Conservation (phyloP, 2,888 invertebrate species). For the Prenolepis imparis region DNA sequence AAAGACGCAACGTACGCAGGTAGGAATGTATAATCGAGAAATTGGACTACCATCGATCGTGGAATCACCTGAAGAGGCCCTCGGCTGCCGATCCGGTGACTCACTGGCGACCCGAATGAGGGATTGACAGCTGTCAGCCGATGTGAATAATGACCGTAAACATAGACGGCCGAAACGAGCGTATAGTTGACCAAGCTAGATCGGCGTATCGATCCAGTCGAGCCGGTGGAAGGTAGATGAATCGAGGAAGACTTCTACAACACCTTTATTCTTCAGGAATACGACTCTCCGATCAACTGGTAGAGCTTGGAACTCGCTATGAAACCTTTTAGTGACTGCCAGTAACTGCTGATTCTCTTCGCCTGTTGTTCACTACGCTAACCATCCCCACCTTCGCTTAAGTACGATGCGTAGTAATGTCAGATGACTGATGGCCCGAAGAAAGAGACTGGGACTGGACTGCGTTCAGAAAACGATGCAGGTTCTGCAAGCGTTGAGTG, state of each 20-base stretch:
- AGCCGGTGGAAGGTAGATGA: neutral
- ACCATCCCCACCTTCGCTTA: slow-evolving; percentile 16
- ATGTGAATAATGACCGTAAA: slow-evolving; percentile 69
- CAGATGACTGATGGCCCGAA: slow-evolving; percentile 22
- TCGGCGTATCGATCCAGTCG: slow-evolving; percentile 71
- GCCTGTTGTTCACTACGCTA: slow-evolving; percentile 15
- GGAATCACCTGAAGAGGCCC: slow-evolving; percentile 69
- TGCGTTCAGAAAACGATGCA: neutral
- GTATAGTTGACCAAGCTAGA: slow-evolving; percentile 68
- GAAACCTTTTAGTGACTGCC: neutral
- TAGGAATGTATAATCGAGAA: slow-evolving; percentile 20
- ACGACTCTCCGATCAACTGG: neutral
- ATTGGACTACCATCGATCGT: neutral
- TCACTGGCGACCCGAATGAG: slow-evolving; percentile 74
- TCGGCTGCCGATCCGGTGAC: slow-evolving; percentile 70
- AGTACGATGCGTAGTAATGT: slow-evolving; percentile 44
- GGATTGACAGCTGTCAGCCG: slow-evolving; percentile 79
- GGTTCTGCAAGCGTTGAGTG: neutral
- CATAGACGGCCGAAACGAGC: slow-evolving; percentile 63
- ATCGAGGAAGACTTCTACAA: neutral
- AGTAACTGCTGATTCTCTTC: neutral
- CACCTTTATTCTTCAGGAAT: neutral
- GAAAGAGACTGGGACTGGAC: neutral
- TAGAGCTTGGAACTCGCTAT: neutral
- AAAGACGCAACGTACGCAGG: slow-evolving; percentile 54